Percentiles rank a stretch among this genome's conserved stretches.
phyloP scores from a whole-genome alignment of 1,140 invertebrate genomes.

The Aporrectodea caliginosa region DNA sequence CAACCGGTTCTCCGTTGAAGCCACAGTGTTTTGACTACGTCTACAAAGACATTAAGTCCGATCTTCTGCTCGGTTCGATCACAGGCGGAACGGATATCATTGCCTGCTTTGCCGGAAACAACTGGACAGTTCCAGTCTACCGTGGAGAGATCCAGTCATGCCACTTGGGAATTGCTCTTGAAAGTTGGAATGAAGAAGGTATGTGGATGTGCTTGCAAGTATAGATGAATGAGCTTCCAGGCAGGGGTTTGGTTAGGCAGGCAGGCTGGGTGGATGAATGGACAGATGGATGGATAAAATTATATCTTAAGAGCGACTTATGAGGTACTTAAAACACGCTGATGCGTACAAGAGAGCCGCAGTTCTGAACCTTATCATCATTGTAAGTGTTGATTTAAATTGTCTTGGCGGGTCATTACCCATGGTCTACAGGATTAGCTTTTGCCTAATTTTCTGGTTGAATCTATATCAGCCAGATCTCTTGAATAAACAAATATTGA shows the following conservation, averaged over 20 bases:
- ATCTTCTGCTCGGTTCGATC: conserved; percentile 62
- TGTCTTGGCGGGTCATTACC: too few species aligned
- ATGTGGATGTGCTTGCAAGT: conserved; percentile 17
- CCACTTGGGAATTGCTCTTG: conserved; percentile 60
- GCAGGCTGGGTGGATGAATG: too few species aligned
- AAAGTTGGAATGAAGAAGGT: conserved; percentile 57
- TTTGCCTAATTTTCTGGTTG: too few species aligned
- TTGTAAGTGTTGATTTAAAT: too few species aligned
- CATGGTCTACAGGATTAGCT: too few species aligned
- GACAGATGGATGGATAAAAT: background rate
- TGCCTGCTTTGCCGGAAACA: conserved; percentile 63
- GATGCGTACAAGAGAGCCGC: too few species aligned
- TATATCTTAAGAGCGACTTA: background rate
- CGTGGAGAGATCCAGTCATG: conserved; percentile 61
- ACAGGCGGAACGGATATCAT: conserved; percentile 64
- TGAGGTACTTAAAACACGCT: too few species aligned
- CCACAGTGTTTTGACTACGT: conserved; percentile 61
- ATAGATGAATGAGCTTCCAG: too few species aligned
- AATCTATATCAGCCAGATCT: too few species aligned
- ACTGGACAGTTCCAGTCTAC: conserved; percentile 59
- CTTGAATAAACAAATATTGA: too few species aligned
- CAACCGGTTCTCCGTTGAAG: conserved; percentile 63
- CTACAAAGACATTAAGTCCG: conserved; percentile 59
- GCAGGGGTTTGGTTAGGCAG: too few species aligned
- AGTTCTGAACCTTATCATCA: too few species aligned